phyloP scores from a whole-genome alignment of 30 jellyfish, hydroid and myxozoan species.

The Hydra vulgaris region DNA sequence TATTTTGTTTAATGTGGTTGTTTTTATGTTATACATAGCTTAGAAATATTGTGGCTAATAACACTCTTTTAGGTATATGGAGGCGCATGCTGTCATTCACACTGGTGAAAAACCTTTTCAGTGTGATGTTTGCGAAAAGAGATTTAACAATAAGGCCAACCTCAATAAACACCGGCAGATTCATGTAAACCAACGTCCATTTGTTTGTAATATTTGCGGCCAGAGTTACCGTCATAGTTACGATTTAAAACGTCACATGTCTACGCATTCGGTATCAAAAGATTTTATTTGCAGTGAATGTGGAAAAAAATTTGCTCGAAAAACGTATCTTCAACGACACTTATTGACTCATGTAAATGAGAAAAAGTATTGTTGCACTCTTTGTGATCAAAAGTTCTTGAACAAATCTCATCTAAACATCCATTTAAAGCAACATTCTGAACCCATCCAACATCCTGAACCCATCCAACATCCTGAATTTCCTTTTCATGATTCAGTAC shows the following conservation, averaged over 20 bases:
- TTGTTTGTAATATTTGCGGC: constrained; percentile 36
- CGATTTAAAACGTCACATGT: constrained; percentile 37
- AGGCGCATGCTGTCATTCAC: constrained; percentile 34
- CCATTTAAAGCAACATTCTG: constrained; percentile 10
- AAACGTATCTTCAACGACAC: constrained; percentile 24
- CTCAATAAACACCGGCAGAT: constrained; percentile 18
- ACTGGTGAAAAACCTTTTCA: constrained; percentile 36
- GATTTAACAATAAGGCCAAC: constrained; percentile 35
- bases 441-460: too few relatives aligned
- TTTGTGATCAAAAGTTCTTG: constrained; percentile 20
- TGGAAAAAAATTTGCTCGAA: constrained; percentile 30
- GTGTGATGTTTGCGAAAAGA: constrained; percentile 23
- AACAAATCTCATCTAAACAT: constrained; percentile 17
- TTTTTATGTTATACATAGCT: not conserved
- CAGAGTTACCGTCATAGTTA: constrained; percentile 36
- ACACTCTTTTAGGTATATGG: constrained; percentile 18
- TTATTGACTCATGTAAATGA: constrained; percentile 16
- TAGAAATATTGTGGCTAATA: not conserved
- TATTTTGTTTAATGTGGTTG: too few relatives aligned
- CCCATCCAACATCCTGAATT: not conserved
- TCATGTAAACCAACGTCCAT: constrained; percentile 32
- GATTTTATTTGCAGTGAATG: constrained; percentile 24
- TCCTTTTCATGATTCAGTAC: not conserved
- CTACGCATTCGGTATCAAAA: constrained; percentile 26
- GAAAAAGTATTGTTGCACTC: constrained; percentile 7